These are phyloP conservation scores for Leucoma salicis DNA, from an alignment of 2,888 invertebrate genomes.

Conservation along the genomic window DNA sequence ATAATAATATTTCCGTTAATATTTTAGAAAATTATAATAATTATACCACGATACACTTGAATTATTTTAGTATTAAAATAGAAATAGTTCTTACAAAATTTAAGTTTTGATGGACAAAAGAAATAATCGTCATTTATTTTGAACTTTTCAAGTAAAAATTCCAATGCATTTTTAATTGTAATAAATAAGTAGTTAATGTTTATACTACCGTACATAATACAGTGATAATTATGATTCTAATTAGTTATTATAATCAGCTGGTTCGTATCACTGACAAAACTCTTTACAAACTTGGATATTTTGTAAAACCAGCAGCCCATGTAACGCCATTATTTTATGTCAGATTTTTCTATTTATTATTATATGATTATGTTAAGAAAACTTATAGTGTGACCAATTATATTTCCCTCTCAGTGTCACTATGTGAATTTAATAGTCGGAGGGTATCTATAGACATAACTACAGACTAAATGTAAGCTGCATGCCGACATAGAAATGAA, in stretches of 20 bases:
- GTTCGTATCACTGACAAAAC: conserved; percentile 27
- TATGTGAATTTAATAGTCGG: conserved; percentile 8
- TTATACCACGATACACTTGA: too few relatives aligned
- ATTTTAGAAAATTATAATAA: too few relatives aligned
- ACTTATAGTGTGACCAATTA: conserved; percentile 23
- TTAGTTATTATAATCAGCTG: conserved; percentile 31
- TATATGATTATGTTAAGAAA: conserved; percentile 10
- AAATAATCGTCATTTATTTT: too few relatives aligned
- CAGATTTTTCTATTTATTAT: conserved; percentile 6
- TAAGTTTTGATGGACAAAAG: too few relatives aligned
- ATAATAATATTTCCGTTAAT: too few relatives aligned
- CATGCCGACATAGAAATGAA: neutral
- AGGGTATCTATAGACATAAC: conserved; percentile 9
- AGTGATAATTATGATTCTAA: conserved; percentile 33
- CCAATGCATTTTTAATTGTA: conserved; percentile 20
- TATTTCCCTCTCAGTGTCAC: conserved; percentile 4
- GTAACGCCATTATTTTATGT: conserved; percentile 2
- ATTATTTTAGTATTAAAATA: too few relatives aligned
- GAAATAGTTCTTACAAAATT: too few relatives aligned
- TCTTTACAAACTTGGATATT: conserved; percentile 11
- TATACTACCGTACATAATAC: conserved; percentile 21
- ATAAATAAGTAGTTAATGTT: conserved; percentile 25
- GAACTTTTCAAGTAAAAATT: conserved; percentile 13
- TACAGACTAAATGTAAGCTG: neutral
- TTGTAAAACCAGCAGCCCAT: conserved; percentile 15